Conservation (phyloP, 2,797 vertebrate genomes). For the Chiloscyllium punctatum region DNA sequence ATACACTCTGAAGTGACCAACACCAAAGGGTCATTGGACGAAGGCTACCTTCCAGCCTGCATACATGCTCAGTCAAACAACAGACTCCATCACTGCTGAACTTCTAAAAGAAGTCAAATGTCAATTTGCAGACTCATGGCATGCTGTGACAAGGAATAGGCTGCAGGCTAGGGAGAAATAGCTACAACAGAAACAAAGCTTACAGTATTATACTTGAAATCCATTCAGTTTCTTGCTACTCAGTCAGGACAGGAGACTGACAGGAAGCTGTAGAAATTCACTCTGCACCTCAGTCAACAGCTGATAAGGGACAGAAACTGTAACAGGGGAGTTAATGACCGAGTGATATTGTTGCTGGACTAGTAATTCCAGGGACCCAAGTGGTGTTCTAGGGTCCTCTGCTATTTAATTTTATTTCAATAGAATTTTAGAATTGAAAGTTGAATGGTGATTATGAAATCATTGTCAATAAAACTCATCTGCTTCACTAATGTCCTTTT, state of each 20-base stretch:
- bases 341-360: too few species aligned
- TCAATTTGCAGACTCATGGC: background rate
- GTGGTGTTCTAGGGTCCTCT: too few species aligned
- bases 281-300: background rate
- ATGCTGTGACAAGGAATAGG: background rate
- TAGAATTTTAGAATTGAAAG: too few species aligned
- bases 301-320: background rate
- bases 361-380: too few species aligned
- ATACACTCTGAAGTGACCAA: background rate
- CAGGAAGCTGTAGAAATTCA: background rate
- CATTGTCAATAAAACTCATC: too few species aligned
- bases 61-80: background rate
- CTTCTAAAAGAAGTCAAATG: background rate
- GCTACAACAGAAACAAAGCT: background rate
- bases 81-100: background rate
- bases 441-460: too few species aligned
- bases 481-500: too few species aligned
- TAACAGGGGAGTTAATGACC: too few species aligned
- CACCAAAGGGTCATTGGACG: background rate
- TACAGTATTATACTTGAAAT: background rate
- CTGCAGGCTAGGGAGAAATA: background rate
- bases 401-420: too few species aligned
- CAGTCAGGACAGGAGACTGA: background rate
- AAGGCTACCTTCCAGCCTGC: background rate
- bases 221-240: background rate